These are phyloP conservation scores for Pangasius larnaudii DNA, from an alignment of 2,797 vertebrate genomes.

Conservation along the genomic window DNA sequence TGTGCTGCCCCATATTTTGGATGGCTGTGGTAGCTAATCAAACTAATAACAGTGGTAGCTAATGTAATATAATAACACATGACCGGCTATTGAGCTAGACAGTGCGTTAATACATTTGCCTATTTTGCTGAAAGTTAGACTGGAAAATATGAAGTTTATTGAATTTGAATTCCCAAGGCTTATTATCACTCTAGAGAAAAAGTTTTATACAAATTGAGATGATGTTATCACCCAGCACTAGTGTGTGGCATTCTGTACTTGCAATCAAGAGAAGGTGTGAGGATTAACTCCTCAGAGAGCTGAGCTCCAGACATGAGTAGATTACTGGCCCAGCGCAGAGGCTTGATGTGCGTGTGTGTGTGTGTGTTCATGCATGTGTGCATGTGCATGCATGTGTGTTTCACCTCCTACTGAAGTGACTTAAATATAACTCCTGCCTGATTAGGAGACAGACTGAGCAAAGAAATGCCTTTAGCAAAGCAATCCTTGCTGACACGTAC, in stretches of 20 bases:
- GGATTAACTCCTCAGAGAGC: slow-evolving; percentile 38
- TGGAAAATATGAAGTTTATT: slow-evolving; percentile 1
- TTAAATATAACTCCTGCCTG: not conserved
- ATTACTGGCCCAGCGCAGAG: slow-evolving; percentile 26
- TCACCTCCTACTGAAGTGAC: not conserved
- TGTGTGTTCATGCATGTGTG: not conserved
- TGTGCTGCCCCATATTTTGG: not conserved
- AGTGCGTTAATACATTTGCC: too few relatives aligned
- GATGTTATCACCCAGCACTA: not conserved
- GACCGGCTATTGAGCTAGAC: not conserved
- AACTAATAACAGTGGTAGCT: not conserved
- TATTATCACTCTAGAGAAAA: not conserved
- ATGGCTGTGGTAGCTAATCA: not conserved
- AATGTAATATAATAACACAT: not conserved
- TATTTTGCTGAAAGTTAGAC: not conserved
- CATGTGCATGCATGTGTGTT: not conserved
- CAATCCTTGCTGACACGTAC: not conserved
- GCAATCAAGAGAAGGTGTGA: slow-evolving; percentile 26
- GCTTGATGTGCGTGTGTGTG: not conserved
- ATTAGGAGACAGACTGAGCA: not conserved
- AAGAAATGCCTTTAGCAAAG: not conserved
- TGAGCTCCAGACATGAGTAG: slow-evolving; percentile 27
- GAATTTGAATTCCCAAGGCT: not conserved
- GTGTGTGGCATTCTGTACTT: not conserved
- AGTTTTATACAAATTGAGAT: not conserved